Base-by-base conservation (phyloP, 2,797 vertebrate species). In the Acanthis flammea region DNA sequence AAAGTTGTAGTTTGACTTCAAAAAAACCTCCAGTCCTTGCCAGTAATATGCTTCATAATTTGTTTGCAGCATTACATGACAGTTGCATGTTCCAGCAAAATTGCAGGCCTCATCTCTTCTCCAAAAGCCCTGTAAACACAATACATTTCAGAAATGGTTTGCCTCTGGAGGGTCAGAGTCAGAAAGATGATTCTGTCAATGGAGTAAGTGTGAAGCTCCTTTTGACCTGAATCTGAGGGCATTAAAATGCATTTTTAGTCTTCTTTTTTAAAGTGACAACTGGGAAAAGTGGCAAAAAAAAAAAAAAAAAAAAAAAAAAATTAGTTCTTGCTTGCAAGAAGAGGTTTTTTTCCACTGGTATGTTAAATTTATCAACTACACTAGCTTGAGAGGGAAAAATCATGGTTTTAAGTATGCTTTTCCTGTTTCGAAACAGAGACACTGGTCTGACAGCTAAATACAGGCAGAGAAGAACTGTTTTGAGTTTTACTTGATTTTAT, bases 161-260 rank as follows among this genome's bases (percentile, higher is more conserved):
- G 61, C 55, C 88, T 95, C 84, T 79, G 25, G 67, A 94, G 57
- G 51, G 74, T 86, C 62, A 87, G 86, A 86, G 53, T 54, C 88
- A 96, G 93, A 95, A 94, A 91, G 90, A 94, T 87, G 55, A 68
- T 45, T 93, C 92, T 74, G 53, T 81, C 93, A 92, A 81, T 83
- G 65, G 51, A 91, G 54, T 63, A 87, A 95, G 39, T 30, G 47
- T 60, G 62, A 85, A 80, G 57, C 73, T 86, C 73, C 19, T 80
- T 88, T 78, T 90, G 74, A 81, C 90, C 77, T 95, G 91, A 90
- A 88, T 89, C 57, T 86, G 37, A 82, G 35, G 28, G 30, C 35
- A 92, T 51, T 79, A 70, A 82, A 92, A 90, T 45, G 10, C 28
- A 31, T 95, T 90, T 85, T 92, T 61, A 41, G 63, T 82, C 24